phyloP scores from a whole-genome alignment of 1,140 invertebrate genomes.

The Samia ricini region DNA sequence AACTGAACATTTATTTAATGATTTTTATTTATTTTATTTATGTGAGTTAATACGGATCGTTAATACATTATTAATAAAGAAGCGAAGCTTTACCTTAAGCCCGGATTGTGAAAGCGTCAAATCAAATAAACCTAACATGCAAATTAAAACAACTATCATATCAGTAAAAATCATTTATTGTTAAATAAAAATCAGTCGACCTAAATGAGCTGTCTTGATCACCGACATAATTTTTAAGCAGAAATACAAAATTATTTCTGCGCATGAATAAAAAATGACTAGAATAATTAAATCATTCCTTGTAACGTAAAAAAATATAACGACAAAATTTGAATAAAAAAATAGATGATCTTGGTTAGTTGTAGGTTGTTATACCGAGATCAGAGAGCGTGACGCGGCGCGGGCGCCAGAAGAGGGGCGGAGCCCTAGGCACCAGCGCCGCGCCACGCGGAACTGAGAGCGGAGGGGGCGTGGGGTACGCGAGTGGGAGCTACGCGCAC shows the following conservation, averaged over 20 bases:
- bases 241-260: conserved; percentile 18
- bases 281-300: conserved; percentile 45
- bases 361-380: conserved; percentile 72
- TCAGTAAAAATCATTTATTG: conserved; percentile 68
- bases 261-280: conserved; percentile 50
- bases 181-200: conserved; percentile 74
- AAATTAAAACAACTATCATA: conserved; percentile 67
- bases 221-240: conserved; percentile 38
- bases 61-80: conserved; percentile 37
- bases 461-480: conserved; percentile 29
- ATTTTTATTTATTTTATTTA: conserved; percentile 18
- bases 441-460: conserved; percentile 42
- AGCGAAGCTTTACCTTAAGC: conserved; percentile 66
- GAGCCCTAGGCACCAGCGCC: conserved; percentile 52
- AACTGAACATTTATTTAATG: conserved; percentile 10
- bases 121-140: conserved; percentile 49
- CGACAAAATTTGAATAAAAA: conserved; percentile 56
- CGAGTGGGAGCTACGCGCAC: conserved; percentile 72
- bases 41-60: conserved; percentile 23
- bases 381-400: conserved; percentile 59
- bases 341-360: conserved; percentile 69
- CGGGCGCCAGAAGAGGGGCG: conserved; percentile 42
- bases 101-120: conserved; percentile 54
- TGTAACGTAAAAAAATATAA: conserved; percentile 30
- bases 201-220: conserved; percentile 62